These are phyloP conservation scores for Acestrorhynchus altus DNA, from an alignment of 2,797 vertebrate species.

Conservation along the genomic window DNA sequence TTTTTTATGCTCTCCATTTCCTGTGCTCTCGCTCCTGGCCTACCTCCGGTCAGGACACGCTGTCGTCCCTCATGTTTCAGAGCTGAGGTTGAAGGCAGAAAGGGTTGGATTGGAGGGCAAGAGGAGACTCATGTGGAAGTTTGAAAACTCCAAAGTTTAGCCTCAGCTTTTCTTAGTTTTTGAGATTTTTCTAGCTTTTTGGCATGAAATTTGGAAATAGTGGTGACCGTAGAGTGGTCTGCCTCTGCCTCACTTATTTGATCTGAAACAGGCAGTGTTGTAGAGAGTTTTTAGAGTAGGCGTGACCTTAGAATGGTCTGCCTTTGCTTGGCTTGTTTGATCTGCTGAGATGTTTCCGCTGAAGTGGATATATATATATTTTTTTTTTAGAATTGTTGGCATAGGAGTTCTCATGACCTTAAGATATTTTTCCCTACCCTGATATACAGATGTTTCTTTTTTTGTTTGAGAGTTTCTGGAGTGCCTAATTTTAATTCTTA, in stretches of 20 bases:
- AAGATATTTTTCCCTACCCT: background rate
- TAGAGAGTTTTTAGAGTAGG: background rate
- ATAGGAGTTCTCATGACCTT: background rate
- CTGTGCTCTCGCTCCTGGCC: conserved; percentile 18
- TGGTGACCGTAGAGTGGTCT: background rate
- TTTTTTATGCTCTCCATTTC: background rate
- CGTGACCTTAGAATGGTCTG: background rate
- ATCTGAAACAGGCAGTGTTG: background rate
- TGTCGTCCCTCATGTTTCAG: conserved; percentile 53
- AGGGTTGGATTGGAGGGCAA: conserved; percentile 47
- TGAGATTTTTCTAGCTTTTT: background rate
- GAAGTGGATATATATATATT: background rate
- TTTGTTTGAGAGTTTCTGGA: no score
- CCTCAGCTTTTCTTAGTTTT: background rate
- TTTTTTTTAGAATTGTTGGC: background rate
- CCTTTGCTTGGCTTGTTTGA: background rate
- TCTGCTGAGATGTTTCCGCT: background rate
- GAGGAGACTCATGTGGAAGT: background rate
- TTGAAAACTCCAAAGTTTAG: conserved; percentile 12
- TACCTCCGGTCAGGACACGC: conserved; percentile 8
- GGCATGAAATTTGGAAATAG: background rate
- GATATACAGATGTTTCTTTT: no score
- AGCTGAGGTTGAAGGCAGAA: conserved; percentile 48
- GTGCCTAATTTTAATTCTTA: no score
- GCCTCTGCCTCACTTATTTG: background rate